These are phyloP conservation scores for Brachylomia viminalis DNA, from an alignment of 2,888 invertebrate species.

Conservation along the genomic window DNA sequence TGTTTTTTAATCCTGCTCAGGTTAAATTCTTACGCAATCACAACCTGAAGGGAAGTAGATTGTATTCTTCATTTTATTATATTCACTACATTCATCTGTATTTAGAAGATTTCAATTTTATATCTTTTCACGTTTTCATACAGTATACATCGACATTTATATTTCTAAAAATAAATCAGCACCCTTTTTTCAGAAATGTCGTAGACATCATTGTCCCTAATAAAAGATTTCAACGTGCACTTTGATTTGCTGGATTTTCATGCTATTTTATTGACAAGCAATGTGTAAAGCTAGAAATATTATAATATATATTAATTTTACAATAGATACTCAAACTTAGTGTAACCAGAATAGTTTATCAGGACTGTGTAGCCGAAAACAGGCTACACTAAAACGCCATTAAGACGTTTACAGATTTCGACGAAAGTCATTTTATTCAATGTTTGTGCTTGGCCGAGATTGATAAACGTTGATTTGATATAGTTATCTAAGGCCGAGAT, in stretches of 20 bases:
- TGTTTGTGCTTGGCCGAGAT: not conserved
- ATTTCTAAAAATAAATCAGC: not conserved
- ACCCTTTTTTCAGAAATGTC: not conserved
- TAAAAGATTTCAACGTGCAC: slow-evolving; percentile 53
- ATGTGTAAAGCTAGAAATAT: not conserved
- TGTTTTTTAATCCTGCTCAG: not conserved
- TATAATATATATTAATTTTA: not conserved
- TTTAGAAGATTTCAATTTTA: not conserved
- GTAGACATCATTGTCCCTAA: not conserved
- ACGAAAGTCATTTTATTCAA: not conserved
- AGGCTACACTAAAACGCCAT: no score
- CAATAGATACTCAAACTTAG: not conserved
- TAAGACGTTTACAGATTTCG: not conserved
- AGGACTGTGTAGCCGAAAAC: not conserved
- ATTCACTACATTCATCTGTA: not conserved
- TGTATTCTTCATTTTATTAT: no score
- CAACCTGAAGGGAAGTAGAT: not conserved
- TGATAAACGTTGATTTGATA: not conserved
- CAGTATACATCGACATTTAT: not conserved
- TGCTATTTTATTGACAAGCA: not conserved
- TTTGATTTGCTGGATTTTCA: not conserved
- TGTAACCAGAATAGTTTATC: not conserved
- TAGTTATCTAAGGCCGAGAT: not conserved
- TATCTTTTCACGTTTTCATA: not conserved
- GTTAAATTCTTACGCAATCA: not conserved